A percentile compares a stretch with the other conserved stretches of the same genome.
Conservation (phyloP, 2,888 invertebrate species). For the Gymnosoma rotundatum region DNA sequence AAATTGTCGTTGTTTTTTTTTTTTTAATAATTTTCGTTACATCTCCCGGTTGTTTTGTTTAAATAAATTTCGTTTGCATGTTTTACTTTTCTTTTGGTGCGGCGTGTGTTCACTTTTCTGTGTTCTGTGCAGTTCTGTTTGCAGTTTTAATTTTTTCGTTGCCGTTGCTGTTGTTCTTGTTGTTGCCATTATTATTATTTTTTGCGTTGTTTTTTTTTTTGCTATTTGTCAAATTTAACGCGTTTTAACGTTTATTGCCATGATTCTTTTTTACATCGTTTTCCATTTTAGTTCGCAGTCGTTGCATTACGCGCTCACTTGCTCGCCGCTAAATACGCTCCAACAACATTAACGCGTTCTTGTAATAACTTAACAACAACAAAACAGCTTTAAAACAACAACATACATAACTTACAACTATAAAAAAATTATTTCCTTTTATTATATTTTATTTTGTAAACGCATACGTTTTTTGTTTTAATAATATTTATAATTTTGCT, state of each 20-base stretch:
- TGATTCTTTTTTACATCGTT: slow-evolving; percentile 71
- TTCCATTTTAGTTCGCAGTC: slow-evolving; percentile 71
- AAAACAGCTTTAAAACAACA: slow-evolving; percentile 23
- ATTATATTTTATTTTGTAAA: slow-evolving; percentile 46
- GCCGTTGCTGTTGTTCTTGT: slow-evolving; percentile 49
- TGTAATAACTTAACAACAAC: slow-evolving; percentile 60
- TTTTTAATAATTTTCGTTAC: slow-evolving; percentile 59
- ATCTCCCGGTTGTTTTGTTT: slow-evolving; percentile 66
- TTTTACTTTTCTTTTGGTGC: slow-evolving; percentile 67
- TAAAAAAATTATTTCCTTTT: slow-evolving; percentile 24
- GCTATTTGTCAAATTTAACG: slow-evolving; percentile 71
- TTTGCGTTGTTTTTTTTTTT: slow-evolving; percentile 58
- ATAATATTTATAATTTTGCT: not conserved
- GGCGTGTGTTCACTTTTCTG: slow-evolving; percentile 55
- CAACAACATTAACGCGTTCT: slow-evolving; percentile 70
- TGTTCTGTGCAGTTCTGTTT: slow-evolving; percentile 67
- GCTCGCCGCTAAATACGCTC: slow-evolving; percentile 71
- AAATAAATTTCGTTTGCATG: slow-evolving; percentile 69
- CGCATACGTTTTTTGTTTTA: slow-evolving; percentile 49
- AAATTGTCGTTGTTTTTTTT: slow-evolving; percentile 46
- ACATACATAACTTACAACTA: slow-evolving; percentile 38
- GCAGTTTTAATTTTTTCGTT: slow-evolving; percentile 52
- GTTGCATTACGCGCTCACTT: slow-evolving; percentile 71
- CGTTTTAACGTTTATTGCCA: slow-evolving; percentile 71
- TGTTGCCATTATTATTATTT: slow-evolving; percentile 35